Base-by-base conservation (phyloP, 2,113 vertebrate species). In the Melanerpes formicivorus region DNA sequence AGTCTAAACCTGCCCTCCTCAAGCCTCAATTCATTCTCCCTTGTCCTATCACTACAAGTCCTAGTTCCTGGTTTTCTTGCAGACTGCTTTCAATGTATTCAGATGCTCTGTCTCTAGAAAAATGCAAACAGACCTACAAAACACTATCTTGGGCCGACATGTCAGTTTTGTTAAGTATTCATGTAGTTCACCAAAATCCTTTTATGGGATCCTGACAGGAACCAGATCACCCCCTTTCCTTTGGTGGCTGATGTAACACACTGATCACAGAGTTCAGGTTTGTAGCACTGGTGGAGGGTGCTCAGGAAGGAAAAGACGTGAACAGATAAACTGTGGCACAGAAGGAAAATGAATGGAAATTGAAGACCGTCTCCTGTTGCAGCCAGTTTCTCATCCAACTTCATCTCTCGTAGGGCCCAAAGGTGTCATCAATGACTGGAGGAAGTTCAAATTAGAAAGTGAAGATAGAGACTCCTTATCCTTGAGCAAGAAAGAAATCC, bases 341-440 rank as follows among this genome's bases (percentile, higher is more conserved):
- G 44, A 42, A 79, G 44, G n/a, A 64, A 18, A 88, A 90, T 66
- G 16, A 37, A 46, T 46, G 83, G 11, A 54, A 79, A 63, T 8
- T 63, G 48, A 63, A 71, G 63, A 29, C 10, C 77, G 34, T 2
- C 30, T 54, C 21, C 42, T n/a, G 21, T 46, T 62, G 72, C 60
- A 87, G 66, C 4, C 50, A 55, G 44, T 66, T 83, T 88, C 60
- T 95, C 69, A 94, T 8, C 40, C 52, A 71, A 1, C 16, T 67
- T 27, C 13, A 44, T 88, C 73, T 88, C 76, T 94, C 87, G 22
- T 74, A 99, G 99, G 99, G 72, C 99, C 99, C 85, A 99, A 99
- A 96, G 99, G 99, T 19, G 99, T 99, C 80, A 99, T 99, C 96
- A 98, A 98, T 93, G 99, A 99, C 96, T 99, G 99, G 99, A 98